Base-by-base conservation (phyloP, 2,888 invertebrate species). In the Gisinianus flammeolus region DNA sequence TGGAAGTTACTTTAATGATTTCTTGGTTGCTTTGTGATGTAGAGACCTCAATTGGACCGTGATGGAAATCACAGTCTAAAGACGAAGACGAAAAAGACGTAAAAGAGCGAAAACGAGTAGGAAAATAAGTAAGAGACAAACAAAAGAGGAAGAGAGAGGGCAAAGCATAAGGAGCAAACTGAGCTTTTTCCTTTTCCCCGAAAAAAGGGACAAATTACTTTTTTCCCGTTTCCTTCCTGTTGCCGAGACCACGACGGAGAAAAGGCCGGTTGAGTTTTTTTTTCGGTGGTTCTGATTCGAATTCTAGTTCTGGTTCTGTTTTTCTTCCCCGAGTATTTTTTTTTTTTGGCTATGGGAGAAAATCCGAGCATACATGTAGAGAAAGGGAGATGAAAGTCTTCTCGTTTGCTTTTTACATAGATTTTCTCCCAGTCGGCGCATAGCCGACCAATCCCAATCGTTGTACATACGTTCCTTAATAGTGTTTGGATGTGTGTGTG, bases 201-300 rank as follows among this genome's bases (percentile, higher is more conserved):
- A 1, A 16, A 26, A 71, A 71, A 71, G 28, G 71, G 71, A 71
- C 54, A 71, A 71, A 71, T 71, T 71, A 71, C 71, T 71, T 54
- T 71, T 52, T 26, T 26, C 19, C 70, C 26, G 4, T 52, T 70
- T 44, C 70, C 52, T 70, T 69, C 70, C 70, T 70, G 62, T 16
- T 67, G 67, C 33, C 22, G 5, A 6, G 19, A 19, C 8, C 44
- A 44, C 44, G 62, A 67, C 31, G 22, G 33, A 31, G 67, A 67
- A 67, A 67, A 31, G 67, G 4, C 33, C 31, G 10, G 31, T 26
- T 31, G 16, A 10, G 62, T n/a, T 35, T 44, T 19, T 6, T 44
- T 19, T 6, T 44, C 6, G 12, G 2, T 12, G 3, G 1, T 44
- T 44, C 6, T 35, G 12, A 35, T 35, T 35, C 6, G 35, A 35